These are phyloP conservation scores for Pantherophis guttatus DNA, from an alignment of 2,113 vertebrate species.

Conservation along the genomic window DNA sequence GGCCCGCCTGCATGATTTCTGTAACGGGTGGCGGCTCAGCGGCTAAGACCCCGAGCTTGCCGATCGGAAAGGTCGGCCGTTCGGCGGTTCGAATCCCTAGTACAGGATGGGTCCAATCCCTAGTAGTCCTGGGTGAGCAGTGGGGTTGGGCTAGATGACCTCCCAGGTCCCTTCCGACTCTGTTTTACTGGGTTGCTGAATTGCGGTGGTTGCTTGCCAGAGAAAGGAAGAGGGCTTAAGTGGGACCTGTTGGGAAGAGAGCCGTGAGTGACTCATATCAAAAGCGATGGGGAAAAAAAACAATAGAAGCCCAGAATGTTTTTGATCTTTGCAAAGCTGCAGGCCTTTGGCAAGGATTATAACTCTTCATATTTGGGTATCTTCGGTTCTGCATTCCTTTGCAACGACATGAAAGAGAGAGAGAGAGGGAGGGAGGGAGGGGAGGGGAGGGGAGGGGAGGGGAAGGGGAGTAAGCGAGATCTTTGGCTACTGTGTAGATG, in stretches of 20 bases:
- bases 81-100: too few species aligned
- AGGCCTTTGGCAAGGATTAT: neutral
- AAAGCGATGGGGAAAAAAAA: neutral
- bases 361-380: conserved; percentile 19
- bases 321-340: conserved; percentile 10
- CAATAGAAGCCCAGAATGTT: neutral
- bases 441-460: neutral
- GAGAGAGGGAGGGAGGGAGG: neutral
- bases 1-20: neutral
- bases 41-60: too few species aligned
- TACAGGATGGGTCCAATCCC: too few species aligned
- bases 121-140: too few species aligned
- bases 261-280: neutral
- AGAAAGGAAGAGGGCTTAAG: neutral
- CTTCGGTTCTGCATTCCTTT: conserved; percentile 19
- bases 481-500: neutral
- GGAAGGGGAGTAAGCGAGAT: too few species aligned
- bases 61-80: too few species aligned
- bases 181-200: too few species aligned
- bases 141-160: too few species aligned
- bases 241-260: neutral
- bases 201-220: neutral
- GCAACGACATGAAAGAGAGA: conserved; percentile 16
- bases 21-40: too few species aligned
- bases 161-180: too few species aligned